These are phyloP conservation scores for Drosophila kurseongensis DNA, from an alignment of 1,140 invertebrate genomes.

Conservation along the genomic window DNA sequence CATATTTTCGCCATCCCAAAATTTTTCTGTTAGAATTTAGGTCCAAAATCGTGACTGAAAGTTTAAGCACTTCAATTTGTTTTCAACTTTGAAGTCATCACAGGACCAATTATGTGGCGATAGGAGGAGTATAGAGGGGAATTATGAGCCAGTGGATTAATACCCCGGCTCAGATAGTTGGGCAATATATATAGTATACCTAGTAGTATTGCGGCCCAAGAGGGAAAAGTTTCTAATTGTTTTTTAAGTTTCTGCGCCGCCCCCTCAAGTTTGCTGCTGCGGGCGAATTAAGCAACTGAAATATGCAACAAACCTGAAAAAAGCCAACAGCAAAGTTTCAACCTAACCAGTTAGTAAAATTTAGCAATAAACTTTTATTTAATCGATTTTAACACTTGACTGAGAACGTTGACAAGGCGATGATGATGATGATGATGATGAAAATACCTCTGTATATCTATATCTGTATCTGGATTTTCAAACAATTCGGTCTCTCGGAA, in stretches of 20 bases:
- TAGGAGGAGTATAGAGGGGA: not conserved
- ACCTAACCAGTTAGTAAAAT: slow-evolving; percentile 73
- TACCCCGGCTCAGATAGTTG: slow-evolving; percentile 11
- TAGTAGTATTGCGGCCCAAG: slow-evolving; percentile 3
- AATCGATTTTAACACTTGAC: slow-evolving; percentile 83
- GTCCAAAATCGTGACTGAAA: slow-evolving; percentile 8
- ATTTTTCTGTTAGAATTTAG: not conserved
- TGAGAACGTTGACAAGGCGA: slow-evolving; percentile 35
- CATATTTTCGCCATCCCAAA: too few relatives aligned
- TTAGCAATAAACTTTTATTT: slow-evolving; percentile 82
- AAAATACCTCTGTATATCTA: slow-evolving; percentile 27
- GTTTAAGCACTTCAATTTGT: slow-evolving; percentile 24
- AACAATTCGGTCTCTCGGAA: slow-evolving; percentile 29
- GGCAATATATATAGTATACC: slow-evolving; percentile 2
- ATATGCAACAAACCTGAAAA: slow-evolving; percentile 46
- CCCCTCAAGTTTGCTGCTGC: slow-evolving; percentile 2
- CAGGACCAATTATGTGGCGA: slow-evolving; percentile 16
- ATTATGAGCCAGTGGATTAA: slow-evolving; percentile 22
- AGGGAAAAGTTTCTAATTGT: slow-evolving; percentile 44
- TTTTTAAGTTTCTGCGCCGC: slow-evolving; percentile 31
- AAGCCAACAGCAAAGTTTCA: slow-evolving; percentile 32
- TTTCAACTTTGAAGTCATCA: slow-evolving; percentile 29
- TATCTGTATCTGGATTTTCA: not conserved
- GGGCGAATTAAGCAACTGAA: slow-evolving; percentile 39
- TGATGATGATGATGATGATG: slow-evolving; percentile 23